Evolutionary conservation across 2,888 invertebrate genomes (phyloP), one percentile per base, ranked within the genome.

Genomic region (Noctua janthina): DNA sequence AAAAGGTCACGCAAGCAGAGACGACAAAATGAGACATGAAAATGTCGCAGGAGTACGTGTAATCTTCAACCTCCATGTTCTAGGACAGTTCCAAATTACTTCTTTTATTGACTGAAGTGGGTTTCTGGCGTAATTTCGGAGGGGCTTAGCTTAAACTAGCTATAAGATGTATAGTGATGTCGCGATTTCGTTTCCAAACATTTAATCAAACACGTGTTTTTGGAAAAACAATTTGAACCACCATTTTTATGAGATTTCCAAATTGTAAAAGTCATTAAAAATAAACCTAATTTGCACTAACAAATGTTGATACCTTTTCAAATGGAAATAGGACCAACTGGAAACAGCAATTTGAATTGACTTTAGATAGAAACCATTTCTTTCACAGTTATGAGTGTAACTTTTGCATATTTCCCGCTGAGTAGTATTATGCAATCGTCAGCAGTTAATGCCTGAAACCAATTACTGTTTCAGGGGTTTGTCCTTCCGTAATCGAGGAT

Each of bases 381-480:
- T 43, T 59, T 20, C 5, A 5, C 43, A 15, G 11, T 13, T 49
- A 20, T 13, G n/a, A 66, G 43, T 78, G 62, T 17, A 54, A 39
- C 73, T 88, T 78, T 67, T 73, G 77, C 23, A 15, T 1, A 13
- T 5, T 17, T 2, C 29, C 54, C 59, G 13, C 20, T 11, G 39
- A 35, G 56, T 74, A 54, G 51, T 59, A 54, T 76, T 86, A 79
- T 74, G 84, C 87, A 76, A 87, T 77, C 78, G 77, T 87, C 77
- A 83, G 76, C 89, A 88, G 74, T 88, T 86, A 79, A 80, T 74
- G 49, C 46, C 75, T 62, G 76, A 64, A 87, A 83, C 59, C 84
- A 87, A 78, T 88, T 80, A 79, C 87, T 35, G 83, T 82, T 86
- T 76, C 68, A 69, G 72, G 46, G 73, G 78, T 54, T n/a, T 51